Evolutionary conservation across 2,113 vertebrate species (phyloP).

Genomic region (Bujurquina vittata): DNA sequence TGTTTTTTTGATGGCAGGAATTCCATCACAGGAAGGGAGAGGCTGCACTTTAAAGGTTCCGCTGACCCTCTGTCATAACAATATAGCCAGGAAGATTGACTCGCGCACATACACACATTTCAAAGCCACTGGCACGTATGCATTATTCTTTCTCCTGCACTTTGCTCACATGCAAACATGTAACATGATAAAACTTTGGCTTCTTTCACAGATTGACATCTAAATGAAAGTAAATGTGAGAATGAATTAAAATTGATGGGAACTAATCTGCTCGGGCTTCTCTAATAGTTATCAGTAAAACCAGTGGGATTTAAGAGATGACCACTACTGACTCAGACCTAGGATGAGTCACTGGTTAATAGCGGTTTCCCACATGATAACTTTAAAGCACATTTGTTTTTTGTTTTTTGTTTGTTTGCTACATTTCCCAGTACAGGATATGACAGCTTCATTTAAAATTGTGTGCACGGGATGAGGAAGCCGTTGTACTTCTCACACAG

Average conservation of each 20-base stretch:
- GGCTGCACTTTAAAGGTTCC: slow-evolving; percentile 25
- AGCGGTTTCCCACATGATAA: slow-evolving; percentile 19
- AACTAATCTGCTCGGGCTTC: background rate
- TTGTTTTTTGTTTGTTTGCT: slow-evolving; percentile 3
- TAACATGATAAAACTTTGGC: slow-evolving; percentile 32
- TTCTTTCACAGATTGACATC: slow-evolving; percentile 12
- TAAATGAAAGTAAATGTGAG: slow-evolving; percentile 6
- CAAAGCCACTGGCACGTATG: slow-evolving; percentile 22
- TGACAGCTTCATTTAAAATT: background rate
- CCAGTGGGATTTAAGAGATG: background rate
- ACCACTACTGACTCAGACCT: background rate
- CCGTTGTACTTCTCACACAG: background rate
- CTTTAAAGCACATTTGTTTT: background rate
- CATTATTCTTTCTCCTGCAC: background rate
- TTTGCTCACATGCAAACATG: slow-evolving; percentile 4
- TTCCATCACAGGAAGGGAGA: slow-evolving; percentile 68
- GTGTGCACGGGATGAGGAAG: background rate
- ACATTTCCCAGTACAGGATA: slow-evolving; percentile 3
- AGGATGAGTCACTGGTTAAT: slow-evolving; percentile 9
- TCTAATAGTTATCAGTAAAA: slow-evolving; percentile 12
- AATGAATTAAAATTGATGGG: background rate
- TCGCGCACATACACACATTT: background rate
- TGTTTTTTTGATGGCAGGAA: slow-evolving; percentile 53
- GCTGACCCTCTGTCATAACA: slow-evolving; percentile 38
- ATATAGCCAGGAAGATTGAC: slow-evolving; percentile 2